Percentiles rank a stretch among this genome's conserved stretches.
Conservation (phyloP, 2,797 vertebrate species). For the Caiman crocodilus region DNA sequence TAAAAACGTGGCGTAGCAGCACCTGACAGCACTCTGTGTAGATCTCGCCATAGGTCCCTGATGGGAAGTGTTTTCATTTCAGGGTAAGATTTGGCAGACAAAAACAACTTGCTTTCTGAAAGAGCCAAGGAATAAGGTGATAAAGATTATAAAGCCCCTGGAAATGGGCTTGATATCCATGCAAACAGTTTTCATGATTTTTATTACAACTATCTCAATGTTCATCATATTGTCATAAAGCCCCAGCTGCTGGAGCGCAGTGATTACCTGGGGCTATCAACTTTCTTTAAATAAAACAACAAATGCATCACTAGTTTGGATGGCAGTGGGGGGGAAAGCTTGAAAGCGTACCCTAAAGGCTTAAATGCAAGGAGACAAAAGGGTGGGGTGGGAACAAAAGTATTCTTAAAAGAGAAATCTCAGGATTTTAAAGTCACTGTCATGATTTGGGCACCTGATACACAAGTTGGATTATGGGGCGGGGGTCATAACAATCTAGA, state of each 20-base stretch:
- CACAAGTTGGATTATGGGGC: no score
- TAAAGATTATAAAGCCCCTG: no score
- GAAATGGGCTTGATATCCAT: no score
- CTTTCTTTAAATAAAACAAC: not conserved
- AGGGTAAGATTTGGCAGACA: no score
- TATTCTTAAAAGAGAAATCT: not conserved
- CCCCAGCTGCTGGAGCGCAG: not conserved
- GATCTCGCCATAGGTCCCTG: no score
- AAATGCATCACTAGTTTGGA: not conserved
- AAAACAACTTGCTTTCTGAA: no score
- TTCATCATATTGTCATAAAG: fast-evolving
- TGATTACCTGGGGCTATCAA: not conserved
- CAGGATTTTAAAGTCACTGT: not conserved
- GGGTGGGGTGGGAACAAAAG: not conserved
- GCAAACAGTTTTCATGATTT: not conserved
- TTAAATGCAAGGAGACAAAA: not conserved
- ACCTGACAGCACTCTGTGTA: not conserved
- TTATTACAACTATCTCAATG: not conserved
- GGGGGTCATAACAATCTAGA: not conserved
- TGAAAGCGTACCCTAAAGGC: not conserved
- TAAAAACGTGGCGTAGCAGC: not conserved
- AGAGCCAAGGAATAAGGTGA: no score
- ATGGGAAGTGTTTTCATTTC: no score
- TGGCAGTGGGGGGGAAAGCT: not conserved
- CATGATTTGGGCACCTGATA: not conserved